Evolutionary conservation across 1,140 invertebrate species (phyloP), one percentile per base, ranked within the genome.

Genomic region (Eupristina koningsbergeri): DNA sequence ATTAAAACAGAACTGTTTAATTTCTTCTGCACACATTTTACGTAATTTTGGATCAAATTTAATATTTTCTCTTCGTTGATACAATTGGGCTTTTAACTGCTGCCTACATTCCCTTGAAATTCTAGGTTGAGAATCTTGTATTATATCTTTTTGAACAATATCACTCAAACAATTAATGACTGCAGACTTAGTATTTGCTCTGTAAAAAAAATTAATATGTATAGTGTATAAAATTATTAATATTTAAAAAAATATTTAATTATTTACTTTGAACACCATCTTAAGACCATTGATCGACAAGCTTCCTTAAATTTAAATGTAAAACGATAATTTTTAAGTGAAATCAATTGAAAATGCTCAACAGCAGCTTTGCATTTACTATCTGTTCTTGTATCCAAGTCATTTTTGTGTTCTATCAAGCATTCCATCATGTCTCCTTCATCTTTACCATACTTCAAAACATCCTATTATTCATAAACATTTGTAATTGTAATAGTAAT

Each of bases 241-340:
- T 53, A 53, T 45, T 78, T 34, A 85, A 3, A 22, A 79, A 80
- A 80, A 69, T 6, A 69, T 15, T 39, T 17, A 26, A 88, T 91
- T 87, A 92, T 92, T 84, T 91, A 91, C 86, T 93, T 93, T 13
- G 94, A 93, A 92, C 98, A 99, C 90, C 96, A 96, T 86, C 95
- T 93, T 73, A 95, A 93, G 0, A 98, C 98, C 92, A 97, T 95
- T 17, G 94, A 94, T 87, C 96, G 96, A 88, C 98, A 99, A 0
- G 97, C 96, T 89, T 98, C 95, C 92, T 99, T 99, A 90, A 99
- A 99, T 90, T 98, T 98, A 87, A 96, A 97, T 34, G 96, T 98
- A 91, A 99, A 99, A 88, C 95, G 96, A 90, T 98, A 99, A 93
- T 98, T 97, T 91, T 99, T 98, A 83, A 99, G 91, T 13, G 97